These are phyloP conservation scores for Parapsyche elsis DNA, from an alignment of 1,140 invertebrate genomes.

Conservation along the genomic window DNA sequence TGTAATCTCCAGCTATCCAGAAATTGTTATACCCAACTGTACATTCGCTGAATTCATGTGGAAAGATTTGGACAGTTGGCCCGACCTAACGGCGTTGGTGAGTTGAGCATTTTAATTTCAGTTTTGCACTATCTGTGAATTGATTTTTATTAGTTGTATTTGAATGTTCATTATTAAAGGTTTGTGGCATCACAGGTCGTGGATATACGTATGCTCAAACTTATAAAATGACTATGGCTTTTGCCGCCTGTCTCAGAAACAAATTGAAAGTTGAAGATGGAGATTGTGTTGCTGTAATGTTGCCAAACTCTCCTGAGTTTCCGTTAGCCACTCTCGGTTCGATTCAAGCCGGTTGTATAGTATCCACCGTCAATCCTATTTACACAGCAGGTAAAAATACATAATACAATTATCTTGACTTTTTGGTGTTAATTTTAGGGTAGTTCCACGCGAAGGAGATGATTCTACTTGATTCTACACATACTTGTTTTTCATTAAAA, in stretches of 20 bases:
- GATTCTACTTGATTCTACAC: too few relatives aligned
- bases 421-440: too few relatives aligned
- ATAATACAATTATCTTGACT: not conserved
- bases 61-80: slow-evolving; percentile 72
- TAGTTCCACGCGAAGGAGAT: too few relatives aligned
- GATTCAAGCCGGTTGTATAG: slow-evolving; percentile 75
- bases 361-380: slow-evolving; percentile 83
- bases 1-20: slow-evolving; percentile 64
- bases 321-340: slow-evolving; percentile 74
- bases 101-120: not conserved
- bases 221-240: slow-evolving; percentile 71
- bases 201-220: slow-evolving; percentile 78
- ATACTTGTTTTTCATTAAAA: too few relatives aligned
- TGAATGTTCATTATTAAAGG: slow-evolving; percentile 64
- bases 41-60: slow-evolving; percentile 73
- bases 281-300: slow-evolving; percentile 76
- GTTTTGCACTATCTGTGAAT: not conserved
- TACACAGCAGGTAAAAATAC: slow-evolving; percentile 77
- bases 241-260: slow-evolving; percentile 75
- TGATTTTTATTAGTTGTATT: not conserved
- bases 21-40: slow-evolving; percentile 66
- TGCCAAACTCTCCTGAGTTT: slow-evolving; percentile 85
- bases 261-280: slow-evolving; percentile 75
- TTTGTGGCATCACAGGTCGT: slow-evolving; percentile 76
- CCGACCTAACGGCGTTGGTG: slow-evolving; percentile 71